phyloP scores from a whole-genome alignment of 2,113 vertebrate genomes.

The Periophthalmus modestus region DNA sequence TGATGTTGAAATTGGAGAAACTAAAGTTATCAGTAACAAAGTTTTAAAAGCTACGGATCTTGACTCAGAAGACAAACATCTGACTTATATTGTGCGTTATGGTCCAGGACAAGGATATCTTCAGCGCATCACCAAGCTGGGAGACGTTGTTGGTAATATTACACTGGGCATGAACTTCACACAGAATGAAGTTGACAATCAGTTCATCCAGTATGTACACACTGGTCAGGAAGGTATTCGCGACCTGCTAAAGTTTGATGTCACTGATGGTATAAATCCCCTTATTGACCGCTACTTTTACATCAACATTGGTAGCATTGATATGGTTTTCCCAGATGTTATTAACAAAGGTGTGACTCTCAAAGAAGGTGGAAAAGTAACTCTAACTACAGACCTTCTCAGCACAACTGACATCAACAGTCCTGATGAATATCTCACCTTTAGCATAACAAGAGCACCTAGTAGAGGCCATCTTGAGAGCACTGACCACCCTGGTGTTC shows the following conservation, averaged over 20 bases:
- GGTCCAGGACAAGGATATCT: slow-evolving; percentile 87
- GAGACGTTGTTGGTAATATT: slow-evolving; percentile 82
- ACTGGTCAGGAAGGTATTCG: slow-evolving; percentile 88
- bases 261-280: slow-evolving; percentile 91
- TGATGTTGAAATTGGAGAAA: slow-evolving; percentile 90
- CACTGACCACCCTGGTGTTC: slow-evolving; percentile 84
- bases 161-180: slow-evolving; percentile 94
- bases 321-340: slow-evolving; percentile 92
- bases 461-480: slow-evolving; percentile 90
- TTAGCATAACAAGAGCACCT: slow-evolving; percentile 91
- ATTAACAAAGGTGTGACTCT: slow-evolving; percentile 94
- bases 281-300: slow-evolving; percentile 97
- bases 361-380: slow-evolving; percentile 93
- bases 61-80: slow-evolving; percentile 89
- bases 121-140: slow-evolving; percentile 75
- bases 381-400: slow-evolving; percentile 92
- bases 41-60: slow-evolving; percentile 91
- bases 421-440: slow-evolving; percentile 91
- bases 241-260: slow-evolving; percentile 94
- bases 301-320: slow-evolving; percentile 86
- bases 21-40: slow-evolving; percentile 84
- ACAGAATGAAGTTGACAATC: slow-evolving; percentile 88
- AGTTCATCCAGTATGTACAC: slow-evolving; percentile 87
- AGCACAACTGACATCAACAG: slow-evolving; percentile 96
- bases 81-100: slow-evolving; percentile 84